Percentiles rank a stretch among this genome's conserved stretches.
These are phyloP conservation scores for Drosophila kokeensis DNA, from an alignment of 2,888 invertebrate genomes.

Conservation along the genomic window DNA sequence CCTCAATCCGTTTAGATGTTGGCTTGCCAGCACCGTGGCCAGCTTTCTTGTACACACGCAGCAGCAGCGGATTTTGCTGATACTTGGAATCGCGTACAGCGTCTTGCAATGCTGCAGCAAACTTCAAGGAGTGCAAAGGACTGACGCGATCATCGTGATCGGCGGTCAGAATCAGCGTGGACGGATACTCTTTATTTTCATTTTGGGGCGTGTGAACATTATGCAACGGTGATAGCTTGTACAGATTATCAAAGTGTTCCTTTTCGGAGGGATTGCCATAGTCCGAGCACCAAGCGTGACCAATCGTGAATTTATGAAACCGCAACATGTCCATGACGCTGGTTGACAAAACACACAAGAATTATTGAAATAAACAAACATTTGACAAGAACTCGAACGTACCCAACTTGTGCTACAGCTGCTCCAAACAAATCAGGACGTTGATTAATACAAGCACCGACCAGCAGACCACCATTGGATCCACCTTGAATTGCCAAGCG, in stretches of 20 bases:
- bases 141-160: constrained; percentile 99
- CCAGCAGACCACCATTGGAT: constrained; percentile 98
- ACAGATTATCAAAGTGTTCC: constrained; percentile 93
- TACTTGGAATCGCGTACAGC: constrained; percentile 87
- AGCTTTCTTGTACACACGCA: constrained; percentile 96
- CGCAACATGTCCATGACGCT: constrained; percentile 99
- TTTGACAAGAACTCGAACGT: constrained; percentile 54
- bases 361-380: background rate
- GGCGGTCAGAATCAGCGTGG: constrained; percentile 96
- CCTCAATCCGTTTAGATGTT: constrained; percentile 97
- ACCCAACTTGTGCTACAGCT: constrained; percentile 97
- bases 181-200: constrained; percentile 91
- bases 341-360: constrained; percentile 56
- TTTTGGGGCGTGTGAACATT: constrained; percentile 90
- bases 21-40: constrained; percentile 99
- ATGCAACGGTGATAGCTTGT: constrained; percentile 97
- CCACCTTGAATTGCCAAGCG: constrained; percentile 96
- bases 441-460: constrained; percentile 97
- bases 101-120: constrained; percentile 95
- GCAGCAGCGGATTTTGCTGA: constrained; percentile 94
- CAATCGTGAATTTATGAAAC: constrained; percentile 99
- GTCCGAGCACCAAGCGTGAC: constrained; percentile 98
- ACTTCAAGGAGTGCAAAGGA: constrained; percentile 98
- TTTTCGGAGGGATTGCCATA: constrained; percentile 95
- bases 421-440: constrained; percentile 97